Evolutionary conservation across 1,140 invertebrate genomes (phyloP).

Genomic region (Sycobia sp.): DNA sequence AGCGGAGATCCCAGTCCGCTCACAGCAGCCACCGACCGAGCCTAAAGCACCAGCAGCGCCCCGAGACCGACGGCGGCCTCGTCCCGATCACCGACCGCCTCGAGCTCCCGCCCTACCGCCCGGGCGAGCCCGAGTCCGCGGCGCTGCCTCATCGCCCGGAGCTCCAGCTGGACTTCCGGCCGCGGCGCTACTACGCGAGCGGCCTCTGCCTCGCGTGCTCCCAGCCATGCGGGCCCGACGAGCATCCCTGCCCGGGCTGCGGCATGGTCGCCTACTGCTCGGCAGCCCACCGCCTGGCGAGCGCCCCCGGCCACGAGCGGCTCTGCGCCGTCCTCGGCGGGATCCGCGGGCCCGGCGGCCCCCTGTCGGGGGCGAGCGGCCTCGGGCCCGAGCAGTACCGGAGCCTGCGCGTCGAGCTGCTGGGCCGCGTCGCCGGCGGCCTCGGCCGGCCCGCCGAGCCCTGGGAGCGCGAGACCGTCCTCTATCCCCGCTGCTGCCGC

Average conservation of each 20-base stretch:
- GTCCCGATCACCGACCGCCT: slow-evolving; percentile 20
- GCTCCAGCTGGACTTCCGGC: slow-evolving; percentile 49
- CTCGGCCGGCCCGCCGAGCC: slow-evolving; percentile 65
- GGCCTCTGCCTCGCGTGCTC: slow-evolving; percentile 59
- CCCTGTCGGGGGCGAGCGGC: slow-evolving; percentile 62
- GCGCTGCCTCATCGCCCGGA: no score
- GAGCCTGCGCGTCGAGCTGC: slow-evolving; percentile 66
- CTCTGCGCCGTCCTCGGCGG: slow-evolving; percentile 54
- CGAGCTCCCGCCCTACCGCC: not conserved
- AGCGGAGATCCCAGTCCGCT: not conserved
- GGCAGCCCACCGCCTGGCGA: slow-evolving; percentile 55
- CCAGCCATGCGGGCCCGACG: slow-evolving; percentile 28
- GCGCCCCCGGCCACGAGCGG: slow-evolving; percentile 55
- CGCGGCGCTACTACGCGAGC: slow-evolving; percentile 47
- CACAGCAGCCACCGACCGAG: not conserved
- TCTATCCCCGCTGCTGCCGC: slow-evolving; percentile 70
- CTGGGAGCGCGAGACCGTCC: slow-evolving; percentile 71
- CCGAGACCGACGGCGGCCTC: not conserved
- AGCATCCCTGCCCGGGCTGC: slow-evolving; percentile 56
- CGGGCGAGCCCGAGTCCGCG: slow-evolving; percentile 2
- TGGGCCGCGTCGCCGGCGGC: slow-evolving; percentile 65
- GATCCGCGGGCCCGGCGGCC: slow-evolving; percentile 41
- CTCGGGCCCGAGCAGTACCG: slow-evolving; percentile 66
- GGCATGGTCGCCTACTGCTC: slow-evolving; percentile 65
- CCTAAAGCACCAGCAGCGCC: not conserved